Evolutionary conservation across 2,888 invertebrate genomes (phyloP).

Genomic region (Chymomyza fuscimana): DNA sequence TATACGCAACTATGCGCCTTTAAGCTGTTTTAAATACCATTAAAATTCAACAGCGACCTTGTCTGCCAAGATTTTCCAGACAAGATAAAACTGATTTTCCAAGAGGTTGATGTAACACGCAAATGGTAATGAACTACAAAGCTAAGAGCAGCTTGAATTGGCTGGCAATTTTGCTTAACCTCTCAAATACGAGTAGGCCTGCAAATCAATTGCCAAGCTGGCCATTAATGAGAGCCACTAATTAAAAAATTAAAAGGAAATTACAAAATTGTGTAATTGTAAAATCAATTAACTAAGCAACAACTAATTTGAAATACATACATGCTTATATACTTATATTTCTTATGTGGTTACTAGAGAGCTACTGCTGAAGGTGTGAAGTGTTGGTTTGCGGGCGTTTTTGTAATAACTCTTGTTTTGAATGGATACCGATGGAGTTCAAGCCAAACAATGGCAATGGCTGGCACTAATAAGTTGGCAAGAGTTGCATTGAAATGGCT

Average conservation of each 20-base stretch:
- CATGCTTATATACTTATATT: background rate
- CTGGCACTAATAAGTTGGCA: constrained; percentile 49
- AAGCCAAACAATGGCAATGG: constrained; percentile 55
- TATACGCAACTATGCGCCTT: constrained; percentile 15
- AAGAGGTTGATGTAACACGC: constrained; percentile 55
- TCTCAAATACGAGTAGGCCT: background rate
- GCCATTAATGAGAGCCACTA: constrained; percentile 22
- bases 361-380: background rate
- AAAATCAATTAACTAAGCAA: constrained; percentile 63
- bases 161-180: constrained; percentile 6
- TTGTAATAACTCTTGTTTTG: background rate
- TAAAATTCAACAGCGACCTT: constrained; percentile 64
- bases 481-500: constrained; percentile 15
- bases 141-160: constrained; percentile 6
- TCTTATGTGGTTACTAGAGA: background rate
- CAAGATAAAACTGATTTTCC: constrained; percentile 39
- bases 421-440: constrained; percentile 26
- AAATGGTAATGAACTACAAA: constrained; percentile 45
- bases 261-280: constrained; percentile 51
- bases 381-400: background rate
- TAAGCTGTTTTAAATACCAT: constrained; percentile 33
- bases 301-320: background rate
- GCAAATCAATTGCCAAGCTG: constrained; percentile 52
- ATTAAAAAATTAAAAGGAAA: constrained; percentile 32
- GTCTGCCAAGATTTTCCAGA: constrained; percentile 42